Conservation (phyloP, 2,113 vertebrate species). For the Carassius auratus region DNA sequence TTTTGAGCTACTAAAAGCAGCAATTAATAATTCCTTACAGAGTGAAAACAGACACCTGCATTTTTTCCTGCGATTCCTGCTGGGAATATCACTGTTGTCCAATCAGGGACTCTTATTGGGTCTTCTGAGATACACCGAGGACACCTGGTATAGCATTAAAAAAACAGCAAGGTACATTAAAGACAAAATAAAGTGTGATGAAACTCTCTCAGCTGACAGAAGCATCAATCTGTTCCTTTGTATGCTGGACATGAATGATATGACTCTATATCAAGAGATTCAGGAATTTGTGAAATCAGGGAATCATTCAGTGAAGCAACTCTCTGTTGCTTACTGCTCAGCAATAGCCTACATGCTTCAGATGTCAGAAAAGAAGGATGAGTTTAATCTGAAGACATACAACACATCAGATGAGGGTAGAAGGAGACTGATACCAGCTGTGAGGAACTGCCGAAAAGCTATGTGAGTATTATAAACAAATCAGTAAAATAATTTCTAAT, state of each 20-base stretch:
- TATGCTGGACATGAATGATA: neutral
- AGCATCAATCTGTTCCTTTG: neutral
- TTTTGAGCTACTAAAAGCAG: neutral
- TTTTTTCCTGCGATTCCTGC: neutral
- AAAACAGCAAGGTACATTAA: neutral
- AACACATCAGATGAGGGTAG: no score
- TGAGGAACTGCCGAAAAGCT: neutral
- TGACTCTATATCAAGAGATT: neutral
- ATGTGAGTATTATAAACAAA: neutral
- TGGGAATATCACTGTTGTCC: neutral
- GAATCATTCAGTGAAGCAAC: neutral
- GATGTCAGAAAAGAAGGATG: neutral
- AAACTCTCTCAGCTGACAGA: neutral
- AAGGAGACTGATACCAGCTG: neutral
- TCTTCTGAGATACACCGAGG: neutral
- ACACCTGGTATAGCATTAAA: neutral
- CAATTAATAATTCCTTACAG: neutral
- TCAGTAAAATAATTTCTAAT: no score
- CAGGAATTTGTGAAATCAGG: neutral
- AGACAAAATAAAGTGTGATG: neutral
- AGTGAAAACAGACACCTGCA: neutral
- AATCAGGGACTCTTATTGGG: neutral
- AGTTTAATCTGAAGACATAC: neutral
- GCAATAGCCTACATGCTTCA: neutral
- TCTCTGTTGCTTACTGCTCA: neutral